Evolutionary conservation across 2,113 vertebrate genomes (phyloP), one percentile per base, ranked within the genome.

Genomic region (Ancistrus triradiatus): DNA sequence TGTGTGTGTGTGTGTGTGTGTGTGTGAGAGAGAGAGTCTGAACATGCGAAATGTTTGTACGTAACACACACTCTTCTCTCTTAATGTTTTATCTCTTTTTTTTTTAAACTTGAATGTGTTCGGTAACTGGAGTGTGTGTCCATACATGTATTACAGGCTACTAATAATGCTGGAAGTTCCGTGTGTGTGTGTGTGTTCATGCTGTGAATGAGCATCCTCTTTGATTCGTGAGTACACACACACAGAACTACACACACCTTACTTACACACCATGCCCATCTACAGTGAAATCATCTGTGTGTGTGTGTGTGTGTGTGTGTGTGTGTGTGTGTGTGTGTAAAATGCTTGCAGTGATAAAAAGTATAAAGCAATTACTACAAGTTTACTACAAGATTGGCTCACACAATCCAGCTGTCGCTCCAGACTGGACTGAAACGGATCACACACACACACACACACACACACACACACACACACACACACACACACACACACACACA

Each of bases 101-200:
- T 81, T 85, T 77, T 81, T 22, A 68, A 31, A 31, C 27, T 31
- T 31, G 27, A 31, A 73, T 43, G 40, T 73, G 64, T 67, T 61
- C 62, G 73, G 28, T 81, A 51, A 77, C 68, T 57, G 68, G 78
- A 76, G 82, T 82, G 47, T 69, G 50, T 59, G 79, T 78, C 76
- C 79, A 52, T 37, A 55, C 15, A 49, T 62, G 60, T 59, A 43
- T 49, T 38, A 62, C 53, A 77, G 52, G 63, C 59, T 59, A 59
- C 52, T 53, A 47, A 27, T 70, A 64, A 69, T 57, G 70, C 69
- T 52, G 73, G 71, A 62, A 66, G 63, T 78, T 77, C 64, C 59
- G 44, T 66, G 48, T 72, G 79, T 42, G 38, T 66, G 48, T 38
- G 40, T 51, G 17, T 43, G n/a, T 31, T 44, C 22, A 21, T 7